Evolutionary conservation across 2,113 vertebrate genomes (phyloP).

Genomic region (Oreochromis tanganicae): DNA sequence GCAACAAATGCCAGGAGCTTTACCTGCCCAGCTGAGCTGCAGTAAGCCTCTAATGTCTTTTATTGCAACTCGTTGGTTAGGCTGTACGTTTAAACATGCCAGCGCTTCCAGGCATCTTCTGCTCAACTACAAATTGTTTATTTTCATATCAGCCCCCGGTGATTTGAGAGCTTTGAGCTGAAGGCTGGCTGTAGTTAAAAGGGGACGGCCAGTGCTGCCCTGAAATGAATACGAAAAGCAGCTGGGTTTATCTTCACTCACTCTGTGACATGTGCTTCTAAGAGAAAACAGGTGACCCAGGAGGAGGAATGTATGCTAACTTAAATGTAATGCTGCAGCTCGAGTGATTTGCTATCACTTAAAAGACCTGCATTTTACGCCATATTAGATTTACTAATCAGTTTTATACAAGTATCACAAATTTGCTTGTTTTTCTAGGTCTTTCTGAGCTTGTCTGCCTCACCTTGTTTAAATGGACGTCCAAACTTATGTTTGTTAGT

Average conservation of each 20-base stretch:
- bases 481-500: background rate
- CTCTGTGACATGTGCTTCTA: slow-evolving; percentile 58
- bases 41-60: background rate
- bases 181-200: slow-evolving; percentile 53
- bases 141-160: slow-evolving; percentile 31
- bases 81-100: background rate
- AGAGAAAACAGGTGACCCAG: slow-evolving; percentile 68
- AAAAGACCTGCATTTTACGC: background rate
- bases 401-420: background rate
- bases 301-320: slow-evolving; percentile 50
- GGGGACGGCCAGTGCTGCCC: slow-evolving; percentile 48
- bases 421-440: background rate
- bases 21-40: background rate
- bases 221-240: slow-evolving; percentile 66
- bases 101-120: background rate
- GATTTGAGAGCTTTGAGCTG: slow-evolving; percentile 47
- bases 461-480: background rate
- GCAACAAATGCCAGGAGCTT: background rate
- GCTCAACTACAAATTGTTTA: slow-evolving; percentile 34
- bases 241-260: slow-evolving; percentile 66
- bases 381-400: background rate
- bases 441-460: background rate
- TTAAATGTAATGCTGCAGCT: slow-evolving; percentile 33
- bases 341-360: slow-evolving; percentile 37
- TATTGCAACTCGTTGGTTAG: background rate